Evolutionary conservation across 2,888 invertebrate species (phyloP).

Genomic region (Sesamia inferens): DNA sequence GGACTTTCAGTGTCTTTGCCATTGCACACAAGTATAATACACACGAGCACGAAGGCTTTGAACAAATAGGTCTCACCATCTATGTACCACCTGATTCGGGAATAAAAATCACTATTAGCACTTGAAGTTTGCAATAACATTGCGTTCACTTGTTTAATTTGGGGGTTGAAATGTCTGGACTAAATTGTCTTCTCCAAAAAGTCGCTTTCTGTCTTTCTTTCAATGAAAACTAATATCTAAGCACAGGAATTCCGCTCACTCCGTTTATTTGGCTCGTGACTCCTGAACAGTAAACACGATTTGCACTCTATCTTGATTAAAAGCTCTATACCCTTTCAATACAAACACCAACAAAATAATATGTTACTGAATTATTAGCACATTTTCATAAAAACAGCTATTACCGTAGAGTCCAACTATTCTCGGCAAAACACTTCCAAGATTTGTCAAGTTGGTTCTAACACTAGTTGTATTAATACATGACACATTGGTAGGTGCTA

Average conservation of each 20-base stretch:
- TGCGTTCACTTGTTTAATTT: constrained; percentile 2
- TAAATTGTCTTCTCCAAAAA: no score
- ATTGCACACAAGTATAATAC: constrained; percentile 10
- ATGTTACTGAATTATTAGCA: background rate
- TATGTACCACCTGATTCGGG: background rate
- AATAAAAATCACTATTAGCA: background rate
- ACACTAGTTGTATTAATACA: background rate
- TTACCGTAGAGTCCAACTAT: constrained; percentile 8
- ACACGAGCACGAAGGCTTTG: background rate
- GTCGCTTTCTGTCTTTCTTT: background rate
- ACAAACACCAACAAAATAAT: background rate
- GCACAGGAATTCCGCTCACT: background rate
- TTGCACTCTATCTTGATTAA: background rate
- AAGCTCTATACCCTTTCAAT: background rate
- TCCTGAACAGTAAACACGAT: no score
- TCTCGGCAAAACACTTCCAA: constrained; percentile 11
- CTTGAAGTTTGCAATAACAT: background rate
- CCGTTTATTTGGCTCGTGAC: background rate
- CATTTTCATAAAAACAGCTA: background rate
- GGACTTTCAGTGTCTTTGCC: constrained; percentile 5
- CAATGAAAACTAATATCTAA: background rate
- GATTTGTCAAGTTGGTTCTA: constrained; percentile 32
- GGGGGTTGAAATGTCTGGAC: background rate
- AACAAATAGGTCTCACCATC: background rate
- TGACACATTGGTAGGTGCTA: constrained; percentile 47